phyloP scores from a whole-genome alignment of 2,113 vertebrate species.

The Pogona vitticeps region DNA sequence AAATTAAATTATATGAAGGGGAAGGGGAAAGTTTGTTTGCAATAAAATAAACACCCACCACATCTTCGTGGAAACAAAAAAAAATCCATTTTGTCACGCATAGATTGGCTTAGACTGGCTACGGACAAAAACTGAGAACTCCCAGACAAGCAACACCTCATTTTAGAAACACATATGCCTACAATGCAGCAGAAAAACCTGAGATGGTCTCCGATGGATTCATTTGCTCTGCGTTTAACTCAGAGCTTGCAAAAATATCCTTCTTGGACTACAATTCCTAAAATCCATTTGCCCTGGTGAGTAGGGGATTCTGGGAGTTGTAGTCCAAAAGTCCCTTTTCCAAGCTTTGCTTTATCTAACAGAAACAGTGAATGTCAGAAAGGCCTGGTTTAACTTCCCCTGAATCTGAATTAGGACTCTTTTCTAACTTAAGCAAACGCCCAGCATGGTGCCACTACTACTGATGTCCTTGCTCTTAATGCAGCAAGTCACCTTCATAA shows the following conservation, averaged over 20 bases:
- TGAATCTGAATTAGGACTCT: background rate
- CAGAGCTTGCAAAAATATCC: background rate
- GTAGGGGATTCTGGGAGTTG: background rate
- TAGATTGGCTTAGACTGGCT: background rate
- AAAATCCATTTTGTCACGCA: background rate
- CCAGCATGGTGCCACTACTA: background rate
- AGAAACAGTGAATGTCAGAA: background rate
- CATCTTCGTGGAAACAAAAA: background rate
- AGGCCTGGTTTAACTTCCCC: background rate
- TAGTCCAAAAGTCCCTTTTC: background rate
- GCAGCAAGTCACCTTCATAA: background rate
- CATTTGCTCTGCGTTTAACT: background rate
- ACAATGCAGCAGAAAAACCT: background rate
- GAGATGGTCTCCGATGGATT: background rate
- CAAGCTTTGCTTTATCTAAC: background rate
- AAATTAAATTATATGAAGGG: constrained; percentile 58
- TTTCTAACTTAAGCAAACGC: background rate
- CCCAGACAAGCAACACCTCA: background rate
- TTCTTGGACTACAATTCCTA: background rate
- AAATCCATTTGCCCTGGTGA: background rate
- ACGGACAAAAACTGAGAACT: background rate
- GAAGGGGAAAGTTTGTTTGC: constrained; percentile 53
- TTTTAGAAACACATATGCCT: background rate
- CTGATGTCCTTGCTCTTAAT: background rate
- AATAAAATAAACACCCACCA: background rate